Evolutionary conservation across 2,113 vertebrate species (phyloP).

Genomic region (Cyphotilapia sp.): DNA sequence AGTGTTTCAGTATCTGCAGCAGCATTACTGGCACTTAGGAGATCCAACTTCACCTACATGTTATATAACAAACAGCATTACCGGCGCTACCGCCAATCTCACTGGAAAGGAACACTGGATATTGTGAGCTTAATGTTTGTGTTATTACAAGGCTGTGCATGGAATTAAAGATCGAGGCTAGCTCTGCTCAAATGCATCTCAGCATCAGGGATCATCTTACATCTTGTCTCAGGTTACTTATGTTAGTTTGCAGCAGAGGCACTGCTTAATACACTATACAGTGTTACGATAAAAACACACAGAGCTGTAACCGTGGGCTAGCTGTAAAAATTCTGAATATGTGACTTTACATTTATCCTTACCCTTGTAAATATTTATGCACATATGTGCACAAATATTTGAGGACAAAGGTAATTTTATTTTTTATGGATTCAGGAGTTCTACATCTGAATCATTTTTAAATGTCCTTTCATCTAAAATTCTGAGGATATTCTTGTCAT

Average conservation of each 20-base stretch:
- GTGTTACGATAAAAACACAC: background rate
- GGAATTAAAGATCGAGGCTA: background rate
- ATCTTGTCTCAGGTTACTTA: background rate
- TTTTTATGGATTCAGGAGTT: background rate
- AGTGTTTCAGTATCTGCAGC: background rate
- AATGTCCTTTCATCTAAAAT: background rate
- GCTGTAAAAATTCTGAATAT: background rate
- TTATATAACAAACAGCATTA: constrained; percentile 19
- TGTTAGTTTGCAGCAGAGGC: background rate
- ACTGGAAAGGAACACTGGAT: background rate
- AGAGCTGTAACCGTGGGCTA: background rate
- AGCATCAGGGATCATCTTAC: background rate
- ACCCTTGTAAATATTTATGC: background rate
- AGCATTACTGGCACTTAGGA: background rate
- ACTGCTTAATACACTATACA: background rate
- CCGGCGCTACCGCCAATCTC: background rate
- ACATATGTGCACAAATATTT: background rate
- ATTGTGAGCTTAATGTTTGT: background rate
- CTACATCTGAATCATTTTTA: background rate
- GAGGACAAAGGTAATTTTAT: background rate
- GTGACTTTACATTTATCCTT: background rate
- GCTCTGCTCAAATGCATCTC: background rate
- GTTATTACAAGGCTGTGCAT: background rate
- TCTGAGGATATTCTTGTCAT: background rate
- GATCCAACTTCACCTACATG: background rate